Evolutionary conservation across 2,797 vertebrate genomes (phyloP), one percentile per base, ranked within the genome.

Genomic region (Otolemur crassicaudatus): DNA sequence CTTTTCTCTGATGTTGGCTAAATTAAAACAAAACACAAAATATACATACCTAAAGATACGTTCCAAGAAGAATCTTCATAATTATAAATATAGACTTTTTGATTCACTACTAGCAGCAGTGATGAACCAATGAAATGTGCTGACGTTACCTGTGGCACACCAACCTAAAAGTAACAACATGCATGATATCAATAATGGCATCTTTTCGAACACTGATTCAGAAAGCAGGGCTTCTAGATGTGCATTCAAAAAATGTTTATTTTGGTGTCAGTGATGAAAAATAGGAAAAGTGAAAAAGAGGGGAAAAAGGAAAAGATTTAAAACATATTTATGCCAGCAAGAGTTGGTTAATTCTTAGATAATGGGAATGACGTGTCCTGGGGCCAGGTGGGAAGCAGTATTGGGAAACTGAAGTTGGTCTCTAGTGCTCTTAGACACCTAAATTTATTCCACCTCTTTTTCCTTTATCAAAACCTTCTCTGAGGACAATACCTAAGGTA

Each of bases 61-160:
- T 0, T 6, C 97, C 97, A 97, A 31, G 0, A 2, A 2, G 1
- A 1, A 0, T 5, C 2, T 14, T 60, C 7, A 23, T 90, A 94
- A 12, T 93, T 5, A n/a, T 94, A 97, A 60, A 3, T 0, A 10
- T 91, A 97, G 70, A 97, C 61, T 65, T 91, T 96, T 2, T 3
- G 14, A 70, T 87, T 84, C 40, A 97, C 81, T 31, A 94, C 90
- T 5, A 97, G 60, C 8, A 97, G 65, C 84, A 97, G 4, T 0
- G 23, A 0, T 0, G 83, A 0, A 9, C 17, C 63, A 0, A 96
- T 29, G 34, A 95, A 97, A 31, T 91, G 75, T 2, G 95, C 97
- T 0, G 95, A 82, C 0, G 93, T 93, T 5, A 97, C 70, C 29
- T 49, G 4, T 0, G 96, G 94, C 29, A 0, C 2, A 7, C 86